Evolutionary conservation across 2,888 invertebrate species (phyloP), one percentile per base, ranked within the genome.

Genomic region (Brenthis ino): DNA sequence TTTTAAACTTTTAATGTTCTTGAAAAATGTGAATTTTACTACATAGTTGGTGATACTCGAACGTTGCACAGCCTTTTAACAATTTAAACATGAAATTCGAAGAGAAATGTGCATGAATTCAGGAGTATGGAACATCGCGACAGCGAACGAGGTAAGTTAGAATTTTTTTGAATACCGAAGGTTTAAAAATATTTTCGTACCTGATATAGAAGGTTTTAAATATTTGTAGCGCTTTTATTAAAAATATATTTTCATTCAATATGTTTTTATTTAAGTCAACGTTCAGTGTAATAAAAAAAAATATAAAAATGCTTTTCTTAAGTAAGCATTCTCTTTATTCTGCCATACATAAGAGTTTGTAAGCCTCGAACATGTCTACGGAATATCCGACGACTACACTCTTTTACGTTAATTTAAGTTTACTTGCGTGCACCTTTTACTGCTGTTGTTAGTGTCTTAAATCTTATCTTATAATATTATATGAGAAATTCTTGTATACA

Each of bases 31-130:
- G 69, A 72, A 74, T 70, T 73, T 74, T 74, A 66, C 73, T 70
- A 72, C 72, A 67, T 67, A 70, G 67, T 67, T 63, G 69, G 74
- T 74, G 76, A 78, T 79, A 78, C 75, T 69, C 72, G 72, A 76
- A 76, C 77, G 74, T 63, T 68, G 74, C 73, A 72, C 71, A 70
- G 74, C 76, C 82, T 83, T 82, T 88, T 84, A 86, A 86, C 86
- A 85, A 89, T 90, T 89, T 85, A 85, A 86, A 86, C 86, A 86
- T 78, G 84, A 82, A 84, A 83, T 72, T 79, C 73, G 71, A 73
- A 77, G 77, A 79, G 82, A 84, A 84, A 88, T 88, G 84, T 82
- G 85, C 85, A 85, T 85, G 83, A 86, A 87, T 85, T 85, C 80
- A 75, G 76, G 65, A 56, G 64, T 65, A 66, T 51, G 69, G 68